Conservation (phyloP, 2,113 vertebrate genomes). For the Centropus unirufus region DNA sequence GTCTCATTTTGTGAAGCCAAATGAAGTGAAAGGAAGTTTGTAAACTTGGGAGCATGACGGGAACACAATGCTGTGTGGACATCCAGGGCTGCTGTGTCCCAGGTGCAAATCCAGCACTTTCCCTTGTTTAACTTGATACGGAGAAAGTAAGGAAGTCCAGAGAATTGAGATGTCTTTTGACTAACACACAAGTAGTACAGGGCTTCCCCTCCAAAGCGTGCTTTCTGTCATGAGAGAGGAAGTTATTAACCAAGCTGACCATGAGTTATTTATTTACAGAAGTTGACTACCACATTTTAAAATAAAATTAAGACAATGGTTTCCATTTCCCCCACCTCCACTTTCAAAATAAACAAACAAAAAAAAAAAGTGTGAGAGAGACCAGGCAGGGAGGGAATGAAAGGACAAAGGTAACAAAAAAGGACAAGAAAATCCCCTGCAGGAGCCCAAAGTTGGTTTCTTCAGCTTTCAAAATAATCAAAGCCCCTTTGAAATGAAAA, state of each 20-base stretch:
- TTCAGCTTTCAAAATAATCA: not conserved
- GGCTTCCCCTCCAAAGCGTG: not conserved
- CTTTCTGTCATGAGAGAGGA: not conserved
- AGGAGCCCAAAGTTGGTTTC: not conserved
- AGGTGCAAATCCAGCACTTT: no score
- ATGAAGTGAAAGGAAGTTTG: not conserved
- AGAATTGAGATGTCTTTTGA: not conserved
- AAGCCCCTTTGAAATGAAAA: not conserved
- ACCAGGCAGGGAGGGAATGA: not conserved
- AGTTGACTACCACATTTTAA: not conserved
- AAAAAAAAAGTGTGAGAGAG: not conserved
- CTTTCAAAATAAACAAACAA: not conserved
- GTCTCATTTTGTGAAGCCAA: not conserved
- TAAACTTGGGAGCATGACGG: not conserved
- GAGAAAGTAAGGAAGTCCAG: not conserved
- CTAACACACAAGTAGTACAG: no score
- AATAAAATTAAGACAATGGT: not conserved
- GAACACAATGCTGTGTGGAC: not conserved
- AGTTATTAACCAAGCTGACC: not conserved
- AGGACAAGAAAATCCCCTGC: not conserved
- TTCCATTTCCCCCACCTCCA: not conserved
- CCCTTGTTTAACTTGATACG: no score
- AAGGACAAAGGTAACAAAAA: not conserved
- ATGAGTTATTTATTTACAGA: not conserved
- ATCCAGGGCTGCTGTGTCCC: no score